These are phyloP conservation scores for Melanophora roralis DNA, from an alignment of 2,888 invertebrate genomes.

Conservation along the genomic window DNA sequence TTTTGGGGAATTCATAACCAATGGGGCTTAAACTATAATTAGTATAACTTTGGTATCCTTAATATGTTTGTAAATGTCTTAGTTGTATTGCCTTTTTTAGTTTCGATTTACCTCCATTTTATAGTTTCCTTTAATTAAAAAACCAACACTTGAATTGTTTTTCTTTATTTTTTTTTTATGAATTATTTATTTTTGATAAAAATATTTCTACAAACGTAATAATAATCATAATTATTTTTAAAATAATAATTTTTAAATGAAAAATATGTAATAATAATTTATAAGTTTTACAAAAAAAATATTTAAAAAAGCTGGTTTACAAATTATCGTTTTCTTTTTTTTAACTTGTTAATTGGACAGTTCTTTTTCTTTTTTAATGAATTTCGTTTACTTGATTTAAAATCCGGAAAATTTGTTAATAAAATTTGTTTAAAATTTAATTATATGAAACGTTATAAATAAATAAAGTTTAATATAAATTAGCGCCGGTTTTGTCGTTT, in stretches of 20 bases:
- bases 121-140: too few relatives aligned
- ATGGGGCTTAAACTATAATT: too few relatives aligned
- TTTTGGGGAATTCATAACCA: too few relatives aligned
- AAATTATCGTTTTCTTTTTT: background rate
- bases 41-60: too few relatives aligned
- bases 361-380: background rate
- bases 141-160: conserved; percentile 14
- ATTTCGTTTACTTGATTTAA: background rate
- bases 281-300: conserved; percentile 11
- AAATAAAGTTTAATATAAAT: conserved; percentile 29
- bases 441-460: background rate
- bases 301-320: background rate
- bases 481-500: conserved; percentile 40
- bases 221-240: conserved; percentile 55
- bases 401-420: conserved; percentile 37
- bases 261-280: conserved; percentile 23
- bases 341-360: conserved; percentile 5
- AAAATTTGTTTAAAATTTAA: conserved; percentile 41
- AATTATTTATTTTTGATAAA: conserved; percentile 47
- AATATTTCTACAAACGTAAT: conserved; percentile 55
- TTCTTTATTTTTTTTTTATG: conserved; percentile 35
- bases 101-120: too few relatives aligned
- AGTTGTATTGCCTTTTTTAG: too few relatives aligned
- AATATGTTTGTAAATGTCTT: too few relatives aligned
- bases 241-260: conserved; percentile 43